Evolutionary conservation across 2,888 invertebrate genomes (phyloP).

Genomic region (Pedicia rivosa): DNA sequence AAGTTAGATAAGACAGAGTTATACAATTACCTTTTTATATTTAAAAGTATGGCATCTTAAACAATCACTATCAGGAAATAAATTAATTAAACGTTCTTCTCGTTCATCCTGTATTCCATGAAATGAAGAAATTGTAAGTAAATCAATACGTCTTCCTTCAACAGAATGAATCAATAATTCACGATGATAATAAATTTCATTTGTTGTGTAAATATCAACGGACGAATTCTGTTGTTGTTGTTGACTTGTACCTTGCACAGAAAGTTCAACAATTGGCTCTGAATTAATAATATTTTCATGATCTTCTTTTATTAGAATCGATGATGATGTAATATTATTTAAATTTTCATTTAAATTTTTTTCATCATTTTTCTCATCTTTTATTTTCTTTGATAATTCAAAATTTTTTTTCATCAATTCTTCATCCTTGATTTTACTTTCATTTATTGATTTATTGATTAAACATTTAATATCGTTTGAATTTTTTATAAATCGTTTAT

Average conservation of each 20-base stretch:
- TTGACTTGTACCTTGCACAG: too few relatives aligned
- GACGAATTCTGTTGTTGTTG: too few relatives aligned
- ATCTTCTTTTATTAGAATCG: too few relatives aligned
- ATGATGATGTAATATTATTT: too few relatives aligned
- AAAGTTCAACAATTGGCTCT: too few relatives aligned
- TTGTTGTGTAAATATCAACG: not conserved
- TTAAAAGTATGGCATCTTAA: slow-evolving; percentile 58
- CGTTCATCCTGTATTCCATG: slow-evolving; percentile 55
- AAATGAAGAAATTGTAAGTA: slow-evolving; percentile 68
- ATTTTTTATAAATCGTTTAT: slow-evolving; percentile 28
- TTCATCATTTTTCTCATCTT: too few relatives aligned
- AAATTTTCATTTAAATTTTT: too few relatives aligned
- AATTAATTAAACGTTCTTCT: slow-evolving; percentile 52
- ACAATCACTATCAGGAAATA: slow-evolving; percentile 52
- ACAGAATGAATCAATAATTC: slow-evolving; percentile 66
- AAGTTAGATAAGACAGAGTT: slow-evolving; percentile 3
- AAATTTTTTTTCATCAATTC: slow-evolving; percentile 7
- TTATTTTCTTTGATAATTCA: too few relatives aligned
- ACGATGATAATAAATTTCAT: slow-evolving; percentile 58
- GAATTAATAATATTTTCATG: too few relatives aligned
- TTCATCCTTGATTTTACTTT: slow-evolving; percentile 2
- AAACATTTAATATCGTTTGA: not conserved
- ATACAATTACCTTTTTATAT: slow-evolving; percentile 49
- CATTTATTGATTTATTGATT: too few relatives aligned
- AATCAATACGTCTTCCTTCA: slow-evolving; percentile 61